Conservation (phyloP, 2,113 vertebrate species). For the Uropsilus gracilis region DNA sequence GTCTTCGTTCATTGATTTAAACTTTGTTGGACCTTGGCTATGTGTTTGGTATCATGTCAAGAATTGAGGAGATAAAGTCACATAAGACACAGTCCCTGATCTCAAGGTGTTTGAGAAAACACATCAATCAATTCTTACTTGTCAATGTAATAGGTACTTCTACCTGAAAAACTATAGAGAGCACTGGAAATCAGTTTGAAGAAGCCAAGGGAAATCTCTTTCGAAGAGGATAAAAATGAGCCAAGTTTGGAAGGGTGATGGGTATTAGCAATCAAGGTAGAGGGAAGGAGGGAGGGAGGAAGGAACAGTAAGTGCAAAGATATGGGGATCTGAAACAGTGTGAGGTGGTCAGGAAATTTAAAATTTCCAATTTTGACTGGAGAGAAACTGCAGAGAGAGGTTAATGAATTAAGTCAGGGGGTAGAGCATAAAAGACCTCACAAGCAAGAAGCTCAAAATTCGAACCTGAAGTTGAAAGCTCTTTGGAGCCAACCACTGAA, state of each 20-base stretch:
- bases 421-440: background rate
- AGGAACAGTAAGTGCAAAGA: background rate
- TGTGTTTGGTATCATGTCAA: background rate
- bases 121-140: background rate
- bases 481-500: background rate
- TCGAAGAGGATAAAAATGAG: background rate
- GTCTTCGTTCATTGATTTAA: background rate
- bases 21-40: background rate
- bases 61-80: background rate
- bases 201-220: background rate
- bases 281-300: background rate
- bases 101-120: background rate
- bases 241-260: background rate
- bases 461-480: background rate
- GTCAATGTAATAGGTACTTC: background rate
- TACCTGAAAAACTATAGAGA: background rate
- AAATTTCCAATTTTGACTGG: background rate
- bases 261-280: background rate
- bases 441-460: background rate
- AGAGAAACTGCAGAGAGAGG: background rate
- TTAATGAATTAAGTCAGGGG: background rate
- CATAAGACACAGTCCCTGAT: background rate
- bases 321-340: background rate
- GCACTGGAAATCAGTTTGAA: background rate
- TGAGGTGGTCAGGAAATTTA: background rate